A percentile compares a stretch with the other conserved stretches of the same genome.
These are phyloP conservation scores for Urocitellus parryii DNA, from an alignment of 2,113 vertebrate genomes.

Conservation along the genomic window DNA sequence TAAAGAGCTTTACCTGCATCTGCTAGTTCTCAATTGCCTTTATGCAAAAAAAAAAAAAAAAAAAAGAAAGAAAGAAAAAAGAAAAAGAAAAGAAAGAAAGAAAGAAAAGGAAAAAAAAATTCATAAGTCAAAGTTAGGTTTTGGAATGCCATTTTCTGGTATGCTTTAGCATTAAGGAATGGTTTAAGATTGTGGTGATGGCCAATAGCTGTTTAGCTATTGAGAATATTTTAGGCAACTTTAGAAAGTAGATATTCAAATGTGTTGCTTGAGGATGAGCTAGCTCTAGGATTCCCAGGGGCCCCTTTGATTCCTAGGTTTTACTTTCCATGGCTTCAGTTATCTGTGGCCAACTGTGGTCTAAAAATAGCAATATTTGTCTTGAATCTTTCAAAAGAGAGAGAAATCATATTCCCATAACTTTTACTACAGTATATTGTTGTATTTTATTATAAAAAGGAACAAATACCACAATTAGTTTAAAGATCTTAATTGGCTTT, in stretches of 20 bases:
- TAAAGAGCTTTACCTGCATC: too few relatives aligned
- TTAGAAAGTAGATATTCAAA: background rate
- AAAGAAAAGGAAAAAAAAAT: background rate
- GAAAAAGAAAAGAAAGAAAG: background rate
- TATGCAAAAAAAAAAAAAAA: background rate
- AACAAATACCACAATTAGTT: background rate
- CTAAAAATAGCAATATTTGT: background rate
- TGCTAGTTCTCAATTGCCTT: background rate
- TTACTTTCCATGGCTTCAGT: background rate
- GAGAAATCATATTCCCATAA: background rate
- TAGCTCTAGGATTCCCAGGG: background rate
- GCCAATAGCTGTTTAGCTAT: background rate
- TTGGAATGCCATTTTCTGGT: background rate
- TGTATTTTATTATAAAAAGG: background rate
- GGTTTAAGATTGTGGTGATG: background rate
- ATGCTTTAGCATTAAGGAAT: background rate
- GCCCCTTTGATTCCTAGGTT: background rate
- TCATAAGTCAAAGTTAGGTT: background rate
- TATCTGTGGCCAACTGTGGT: background rate
- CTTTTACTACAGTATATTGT: background rate
- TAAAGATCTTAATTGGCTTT: background rate
- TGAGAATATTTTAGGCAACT: background rate
- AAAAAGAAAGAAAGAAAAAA: background rate
- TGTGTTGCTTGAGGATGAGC: background rate
- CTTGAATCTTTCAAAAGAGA: background rate